Base-by-base conservation (phyloP, 2,797 vertebrate genomes). In the Hippocampus kuda region DNA sequence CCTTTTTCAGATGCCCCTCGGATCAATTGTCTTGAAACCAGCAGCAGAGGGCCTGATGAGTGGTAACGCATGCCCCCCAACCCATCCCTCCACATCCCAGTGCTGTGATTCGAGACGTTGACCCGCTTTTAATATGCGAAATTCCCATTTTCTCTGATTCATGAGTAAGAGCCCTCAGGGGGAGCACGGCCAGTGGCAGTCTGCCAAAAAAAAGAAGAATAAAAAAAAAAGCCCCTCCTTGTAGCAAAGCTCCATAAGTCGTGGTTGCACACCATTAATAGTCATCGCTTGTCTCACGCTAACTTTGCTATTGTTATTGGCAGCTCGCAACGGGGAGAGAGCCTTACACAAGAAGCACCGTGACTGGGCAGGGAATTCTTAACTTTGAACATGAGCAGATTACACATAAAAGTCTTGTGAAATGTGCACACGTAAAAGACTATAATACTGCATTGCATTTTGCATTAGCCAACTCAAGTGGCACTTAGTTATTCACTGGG, bases 111-210 rank as follows among this genome's bases (percentile, higher is more conserved):
- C 91, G 89, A 85, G 88, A 87, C 86, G 87, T 91, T 92, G 90
- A 92, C 86, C 89, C 90, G 88, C 88, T 65, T 91, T 91, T 91
- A 91, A 92, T 92, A 90, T 90, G 88, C 90, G 89, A 91, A 91
- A 92, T 90, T 91, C 89, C 88, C 86, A 88, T 90, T 92, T 90
- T 90, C 88, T 89, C 85, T 88, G 90, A 92, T 91, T 92, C 86
- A 86, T 84, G 85, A 87, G 86, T 89, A 86, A 89, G 89, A 86
- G 86, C 85, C 90, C 89, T 89, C 86, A 70, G 83, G 90, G 88
- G 87, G 87, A 85, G 78, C 72, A 67, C 77, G 77, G 77, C 85
- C 84, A 79, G 86, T 91, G 91, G 91, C 90, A 86, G 89, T 71
- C 88, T 90, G 90, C 91, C 91, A 92, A 85, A 88, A 46, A 46